phyloP scores from a whole-genome alignment of 2,113 vertebrate genomes.

The Aix galericulata region DNA sequence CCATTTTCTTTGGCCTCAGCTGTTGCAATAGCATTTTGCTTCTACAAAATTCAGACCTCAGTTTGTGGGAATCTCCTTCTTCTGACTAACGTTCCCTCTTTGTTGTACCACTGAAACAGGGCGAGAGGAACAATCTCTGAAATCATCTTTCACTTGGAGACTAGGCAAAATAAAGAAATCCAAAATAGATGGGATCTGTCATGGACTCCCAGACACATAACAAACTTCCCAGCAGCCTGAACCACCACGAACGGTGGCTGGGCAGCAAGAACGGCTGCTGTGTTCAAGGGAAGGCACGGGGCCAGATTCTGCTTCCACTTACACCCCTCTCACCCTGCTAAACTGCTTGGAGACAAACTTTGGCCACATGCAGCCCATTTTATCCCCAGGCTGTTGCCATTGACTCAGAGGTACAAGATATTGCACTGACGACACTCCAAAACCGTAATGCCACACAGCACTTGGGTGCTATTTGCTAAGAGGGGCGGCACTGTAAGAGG shows the following conservation, averaged over 20 bases:
- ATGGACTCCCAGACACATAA: rapidly evolving
- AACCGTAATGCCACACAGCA: rapidly evolving
- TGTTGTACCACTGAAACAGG: neutral
- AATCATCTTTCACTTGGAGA: neutral
- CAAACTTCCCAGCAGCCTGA: neutral
- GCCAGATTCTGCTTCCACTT: neutral
- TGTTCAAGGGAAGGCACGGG: neutral
- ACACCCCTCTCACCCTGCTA: neutral
- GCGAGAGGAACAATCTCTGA: neutral
- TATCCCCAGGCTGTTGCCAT: neutral
- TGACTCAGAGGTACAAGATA: rapidly evolving
- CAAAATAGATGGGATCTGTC: neutral
- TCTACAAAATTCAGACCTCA: neutral
- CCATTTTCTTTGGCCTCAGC: neutral
- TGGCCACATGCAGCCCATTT: neutral
- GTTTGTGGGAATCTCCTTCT: neutral
- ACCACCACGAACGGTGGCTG: rapidly evolving
- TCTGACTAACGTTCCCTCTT: neutral
- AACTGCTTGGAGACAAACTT: neutral
- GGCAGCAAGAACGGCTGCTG: neutral
- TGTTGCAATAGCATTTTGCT: neutral
- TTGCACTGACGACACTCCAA: neutral
- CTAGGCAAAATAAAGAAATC: neutral
- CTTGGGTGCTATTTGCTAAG: neutral
- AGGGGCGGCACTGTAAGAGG: neutral